These are phyloP conservation scores for Petrophora chlorosata DNA, from an alignment of 2,888 invertebrate species.

Conservation along the genomic window DNA sequence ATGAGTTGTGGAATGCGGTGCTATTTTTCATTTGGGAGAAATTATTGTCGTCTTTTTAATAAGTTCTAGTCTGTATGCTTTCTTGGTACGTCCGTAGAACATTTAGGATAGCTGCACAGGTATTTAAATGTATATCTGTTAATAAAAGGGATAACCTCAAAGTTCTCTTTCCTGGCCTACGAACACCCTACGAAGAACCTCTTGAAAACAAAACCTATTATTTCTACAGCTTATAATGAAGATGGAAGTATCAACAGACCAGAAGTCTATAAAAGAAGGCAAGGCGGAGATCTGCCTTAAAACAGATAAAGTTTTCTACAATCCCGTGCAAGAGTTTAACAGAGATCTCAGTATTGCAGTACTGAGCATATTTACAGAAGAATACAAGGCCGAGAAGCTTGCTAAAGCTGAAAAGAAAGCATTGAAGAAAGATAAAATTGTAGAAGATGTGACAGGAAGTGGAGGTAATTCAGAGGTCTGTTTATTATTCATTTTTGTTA, in stretches of 20 bases:
- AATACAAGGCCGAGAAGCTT: constrained; percentile 63
- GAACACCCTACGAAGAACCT: no score
- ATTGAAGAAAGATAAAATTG: constrained; percentile 42
- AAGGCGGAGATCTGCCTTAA: constrained; percentile 89
- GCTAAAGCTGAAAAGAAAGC: constrained; percentile 46
- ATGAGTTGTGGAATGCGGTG: no score
- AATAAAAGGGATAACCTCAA: constrained; percentile 15
- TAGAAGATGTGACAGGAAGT: constrained; percentile 27
- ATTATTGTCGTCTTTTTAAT: no score
- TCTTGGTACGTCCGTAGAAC: neutral
- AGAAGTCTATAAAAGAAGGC: constrained; percentile 87
- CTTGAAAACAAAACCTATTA: no score
- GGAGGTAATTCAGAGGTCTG: constrained; percentile 34
- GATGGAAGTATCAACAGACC: constrained; percentile 53
- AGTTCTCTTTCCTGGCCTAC: constrained; percentile 3
- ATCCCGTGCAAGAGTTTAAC: constrained; percentile 99
- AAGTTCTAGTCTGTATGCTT: no score
- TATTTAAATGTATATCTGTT: neutral
- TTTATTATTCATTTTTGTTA: constrained; percentile 9
- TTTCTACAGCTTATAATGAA: constrained; percentile 48
- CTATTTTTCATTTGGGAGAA: no score
- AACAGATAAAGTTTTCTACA: constrained; percentile 95
- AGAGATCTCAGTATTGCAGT: constrained; percentile 94
- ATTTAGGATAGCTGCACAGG: neutral
- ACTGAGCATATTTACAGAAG: constrained; percentile 86